Evolutionary conservation across 1,140 invertebrate species (phyloP), one percentile per base, ranked within the genome.

Genomic region (Drosophila lacertosa): DNA sequence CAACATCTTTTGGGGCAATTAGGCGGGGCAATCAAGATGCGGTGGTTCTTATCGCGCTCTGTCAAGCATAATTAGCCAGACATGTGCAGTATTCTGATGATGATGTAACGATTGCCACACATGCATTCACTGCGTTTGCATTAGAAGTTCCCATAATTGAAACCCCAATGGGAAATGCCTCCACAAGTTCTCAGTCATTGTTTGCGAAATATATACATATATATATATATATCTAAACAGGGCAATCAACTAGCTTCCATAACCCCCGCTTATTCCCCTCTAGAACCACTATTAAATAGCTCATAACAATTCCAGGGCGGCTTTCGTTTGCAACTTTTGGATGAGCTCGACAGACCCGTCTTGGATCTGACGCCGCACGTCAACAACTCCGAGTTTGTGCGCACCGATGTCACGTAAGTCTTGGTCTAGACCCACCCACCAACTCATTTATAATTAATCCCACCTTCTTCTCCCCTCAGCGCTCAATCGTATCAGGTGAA

Each of bases 311-410:
- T 94, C 74, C 91, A 98, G 96, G 97, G 97, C 72, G 97, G 97
- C 20, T 98, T 95, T 90, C 95, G 95, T 82, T 91, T 98, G 47
- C 96, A 97, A 92, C 93, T 98, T 53, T 91, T 98, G 65, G 96
- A 98, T 90, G 92, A 93, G 53, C 92, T 97, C 75, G 96, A 97
- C 77, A 93, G 96, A 70, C 96, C 96, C 44, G 93, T 97, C 9
- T 92, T 97, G 64, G 96, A 98, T 84, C 92, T 98, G 62, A 97
- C 97, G 3, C 96, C 97, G 4, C 94, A 95, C 59, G 95, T 95
- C 0, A 93, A 94, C 68, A 94, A 95, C 50, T 95, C 95, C 0
- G 95, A 96, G 82, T 98, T 96, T 90, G 94, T 97, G 7, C 92
- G 94, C 68, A 94, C 94, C 64, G 97, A 98, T 92, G 94, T 95